These are phyloP conservation scores for Apodemia hepburni DNA, from an alignment of 2,888 invertebrate genomes.

Conservation along the genomic window DNA sequence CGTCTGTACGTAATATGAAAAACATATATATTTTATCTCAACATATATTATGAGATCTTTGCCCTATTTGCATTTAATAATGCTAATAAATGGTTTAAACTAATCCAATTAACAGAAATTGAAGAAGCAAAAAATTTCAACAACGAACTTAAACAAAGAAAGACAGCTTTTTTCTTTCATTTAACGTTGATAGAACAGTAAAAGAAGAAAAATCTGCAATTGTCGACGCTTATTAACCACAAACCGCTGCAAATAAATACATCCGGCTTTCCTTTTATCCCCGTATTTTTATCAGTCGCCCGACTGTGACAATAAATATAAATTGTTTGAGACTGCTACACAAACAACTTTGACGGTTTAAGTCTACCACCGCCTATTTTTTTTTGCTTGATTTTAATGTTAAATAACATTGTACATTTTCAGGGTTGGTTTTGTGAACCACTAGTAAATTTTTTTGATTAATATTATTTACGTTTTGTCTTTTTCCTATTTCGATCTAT, in stretches of 20 bases:
- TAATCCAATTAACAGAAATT: slow-evolving; percentile 9
- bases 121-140: background rate
- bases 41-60: too few species aligned
- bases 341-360: slow-evolving; percentile 10
- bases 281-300: slow-evolving; percentile 11
- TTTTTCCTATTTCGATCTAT: slow-evolving; percentile 77
- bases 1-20: too few species aligned
- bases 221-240: slow-evolving; percentile 12
- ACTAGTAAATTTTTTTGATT: too few species aligned
- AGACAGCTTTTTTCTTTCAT: slow-evolving; percentile 10
- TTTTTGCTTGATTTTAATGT: background rate
- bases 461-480: slow-evolving; percentile 57
- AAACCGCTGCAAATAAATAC: slow-evolving; percentile 15
- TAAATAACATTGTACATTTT: background rate
- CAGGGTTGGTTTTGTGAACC: background rate
- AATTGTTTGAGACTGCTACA: slow-evolving; percentile 10
- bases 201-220: slow-evolving; percentile 11
- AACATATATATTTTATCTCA: too few species aligned
- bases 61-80: too few species aligned
- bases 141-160: background rate
- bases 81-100: background rate
- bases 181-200: slow-evolving; percentile 4
- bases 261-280: slow-evolving; percentile 9
- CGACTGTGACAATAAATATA: slow-evolving; percentile 13
- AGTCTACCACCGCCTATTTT: background rate